These are phyloP conservation scores for Pyrrhia umbra DNA, from an alignment of 2,888 invertebrate species.

Conservation along the genomic window DNA sequence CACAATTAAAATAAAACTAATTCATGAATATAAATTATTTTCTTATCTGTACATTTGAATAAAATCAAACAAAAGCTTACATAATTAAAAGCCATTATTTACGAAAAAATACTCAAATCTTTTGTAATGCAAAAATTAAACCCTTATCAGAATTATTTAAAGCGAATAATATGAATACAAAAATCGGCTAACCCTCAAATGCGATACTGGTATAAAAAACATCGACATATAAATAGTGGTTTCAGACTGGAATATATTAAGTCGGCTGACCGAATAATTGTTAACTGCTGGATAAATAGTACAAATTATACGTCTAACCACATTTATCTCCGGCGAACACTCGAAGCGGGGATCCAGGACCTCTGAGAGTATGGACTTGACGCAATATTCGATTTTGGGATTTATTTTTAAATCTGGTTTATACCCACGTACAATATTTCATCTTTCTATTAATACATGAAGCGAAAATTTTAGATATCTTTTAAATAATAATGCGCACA, in stretches of 20 bases:
- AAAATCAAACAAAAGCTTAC: slow-evolving; percentile 7
- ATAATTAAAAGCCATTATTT: slow-evolving; percentile 9
- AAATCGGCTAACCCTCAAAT: slow-evolving; percentile 26
- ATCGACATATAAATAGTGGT: slow-evolving; percentile 44
- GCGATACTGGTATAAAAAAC: slow-evolving; percentile 32
- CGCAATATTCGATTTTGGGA: neutral
- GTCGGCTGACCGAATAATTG: slow-evolving; percentile 70
- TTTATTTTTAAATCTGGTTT: neutral
- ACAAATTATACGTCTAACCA: slow-evolving; percentile 79
- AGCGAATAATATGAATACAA: slow-evolving; percentile 3
- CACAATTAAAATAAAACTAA: neutral
- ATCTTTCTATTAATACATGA: no score
- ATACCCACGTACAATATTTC: no score
- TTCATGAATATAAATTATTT: neutral
- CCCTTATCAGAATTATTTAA: slow-evolving; percentile 24
- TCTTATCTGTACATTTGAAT: slow-evolving; percentile 1
- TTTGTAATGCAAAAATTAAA: slow-evolving; percentile 18
- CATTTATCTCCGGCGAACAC: slow-evolving; percentile 84
- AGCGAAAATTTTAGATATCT: no score
- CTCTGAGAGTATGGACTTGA: slow-evolving; percentile 55
- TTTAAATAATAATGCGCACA: no score
- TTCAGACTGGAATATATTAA: slow-evolving; percentile 62
- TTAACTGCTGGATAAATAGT: slow-evolving; percentile 74
- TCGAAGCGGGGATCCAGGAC: slow-evolving; percentile 62
- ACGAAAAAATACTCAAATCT: slow-evolving; percentile 6